Base-by-base conservation (phyloP, 2,797 vertebrate genomes). In the Chaenodraco wilsoni region DNA sequence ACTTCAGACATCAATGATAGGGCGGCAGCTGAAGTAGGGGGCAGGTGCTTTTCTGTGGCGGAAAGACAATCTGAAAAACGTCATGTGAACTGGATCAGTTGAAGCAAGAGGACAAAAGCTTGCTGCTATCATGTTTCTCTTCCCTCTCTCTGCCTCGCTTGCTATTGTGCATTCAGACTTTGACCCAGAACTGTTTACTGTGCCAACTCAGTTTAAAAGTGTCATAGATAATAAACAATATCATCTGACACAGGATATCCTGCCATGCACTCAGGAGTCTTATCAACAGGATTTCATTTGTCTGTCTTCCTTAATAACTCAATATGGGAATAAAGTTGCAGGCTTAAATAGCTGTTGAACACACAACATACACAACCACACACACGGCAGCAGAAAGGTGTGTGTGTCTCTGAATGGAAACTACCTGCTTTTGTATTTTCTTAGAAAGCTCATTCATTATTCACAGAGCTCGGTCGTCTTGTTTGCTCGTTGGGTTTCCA, bases 151-250 rank as follows among this genome's bases (percentile, higher is more conserved):
- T 57, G 44, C 74, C 58, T 56, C 46, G 69, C 84, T 83, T 69
- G 78, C 88, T 74, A 65, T 84, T 82, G 74, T 80, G 77, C 80
- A 33, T 78, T 86, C 81, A 91, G 85, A 91, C 92, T 93, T 92
- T 88, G 91, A 90, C 91, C 91, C 83, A 86, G 81, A 83, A 78
- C 72, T 87, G 87, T 93, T 92, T 90, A 83, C 77, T 12, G 64
- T 84, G 82, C 66, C 70, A 63, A 48, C 76, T 76, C 69, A 9
- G 48, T 88, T 84, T 71, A 82, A 81, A 23, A 33, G 45, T 54
- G 55, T 65, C 65, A 41, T 5, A 74, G 80, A 84, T 76, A 63
- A 74, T 82, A 84, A 59, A 56, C 14, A 10, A 27, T 40, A 83
- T 76, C 68, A 80, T 82, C 78, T 11, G 37, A 9, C 17, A 43